Conservation (phyloP, 2,888 invertebrate genomes). For the Aethes cnicana region DNA sequence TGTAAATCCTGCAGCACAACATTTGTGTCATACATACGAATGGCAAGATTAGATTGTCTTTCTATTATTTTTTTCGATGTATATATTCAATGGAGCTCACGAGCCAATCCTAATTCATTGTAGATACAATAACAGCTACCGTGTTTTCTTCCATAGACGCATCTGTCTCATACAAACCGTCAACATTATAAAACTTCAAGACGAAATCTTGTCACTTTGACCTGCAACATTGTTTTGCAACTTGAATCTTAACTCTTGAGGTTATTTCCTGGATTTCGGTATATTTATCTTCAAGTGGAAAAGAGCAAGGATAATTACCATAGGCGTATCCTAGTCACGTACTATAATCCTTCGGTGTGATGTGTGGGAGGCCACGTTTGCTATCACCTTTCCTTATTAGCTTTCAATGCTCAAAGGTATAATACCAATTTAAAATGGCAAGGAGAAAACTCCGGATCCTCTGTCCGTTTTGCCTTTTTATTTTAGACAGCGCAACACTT, state of each 20-base stretch:
- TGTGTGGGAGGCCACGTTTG: constrained; percentile 38
- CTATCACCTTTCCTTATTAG: constrained; percentile 40
- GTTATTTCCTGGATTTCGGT: constrained; percentile 17
- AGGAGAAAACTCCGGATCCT: constrained; percentile 1
- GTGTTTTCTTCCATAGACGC: background rate
- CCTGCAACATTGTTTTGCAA: background rate
- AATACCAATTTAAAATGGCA: background rate
- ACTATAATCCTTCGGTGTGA: constrained; percentile 33
- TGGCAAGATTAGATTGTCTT: too few species aligned
- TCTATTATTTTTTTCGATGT: too few species aligned
- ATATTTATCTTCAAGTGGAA: constrained; percentile 7
- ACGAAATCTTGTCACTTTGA: background rate
- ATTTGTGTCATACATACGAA: too few species aligned
- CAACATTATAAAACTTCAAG: background rate
- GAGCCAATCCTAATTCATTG: too few species aligned
- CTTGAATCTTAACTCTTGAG: constrained; percentile 9
- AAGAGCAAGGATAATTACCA: constrained; percentile 14
- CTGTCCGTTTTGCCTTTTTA: constrained; percentile 3
- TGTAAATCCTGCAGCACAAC: too few species aligned
- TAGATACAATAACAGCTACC: background rate
- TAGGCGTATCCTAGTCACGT: constrained; percentile 40
- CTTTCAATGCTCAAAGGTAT: constrained; percentile 18
- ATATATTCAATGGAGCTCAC: too few species aligned
- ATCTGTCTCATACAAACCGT: background rate
- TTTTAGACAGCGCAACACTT: constrained; percentile 34